Percentiles rank a stretch among this genome's conserved stretches.
phyloP scores from a whole-genome alignment of 1,140 invertebrate genomes.

The Cydia pomonella region DNA sequence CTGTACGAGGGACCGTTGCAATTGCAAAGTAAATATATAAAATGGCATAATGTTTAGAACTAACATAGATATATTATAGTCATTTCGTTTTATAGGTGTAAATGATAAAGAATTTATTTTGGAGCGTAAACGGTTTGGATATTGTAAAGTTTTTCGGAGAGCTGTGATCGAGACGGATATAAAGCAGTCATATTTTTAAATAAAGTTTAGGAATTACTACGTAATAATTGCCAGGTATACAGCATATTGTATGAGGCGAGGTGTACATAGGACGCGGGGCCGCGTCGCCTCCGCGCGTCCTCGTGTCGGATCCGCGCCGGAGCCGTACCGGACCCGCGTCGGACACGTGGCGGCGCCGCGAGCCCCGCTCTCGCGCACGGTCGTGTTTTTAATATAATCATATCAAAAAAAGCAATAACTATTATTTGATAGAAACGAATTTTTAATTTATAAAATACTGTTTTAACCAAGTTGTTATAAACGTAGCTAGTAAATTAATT shows the following conservation, averaged over 20 bases:
- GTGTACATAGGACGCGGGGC: conserved; percentile 19
- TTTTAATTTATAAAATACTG: conserved; percentile 76
- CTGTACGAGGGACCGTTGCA: conserved; percentile 80
- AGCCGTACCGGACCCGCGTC: not conserved
- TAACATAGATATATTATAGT: conserved; percentile 79
- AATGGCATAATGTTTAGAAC: conserved; percentile 79
- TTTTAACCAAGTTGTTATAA: conserved; percentile 78
- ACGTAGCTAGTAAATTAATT: conserved; percentile 78
- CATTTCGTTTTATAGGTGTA: conserved; percentile 79
- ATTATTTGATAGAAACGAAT: conserved; percentile 74
- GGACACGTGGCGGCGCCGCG: conserved; percentile 28
- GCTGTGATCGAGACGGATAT: conserved; percentile 79
- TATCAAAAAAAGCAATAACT: conserved; percentile 79
- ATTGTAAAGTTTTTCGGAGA: conserved; percentile 77
- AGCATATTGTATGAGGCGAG: conserved; percentile 43
- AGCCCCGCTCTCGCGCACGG: conserved; percentile 36
- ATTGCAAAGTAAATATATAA: conserved; percentile 80
- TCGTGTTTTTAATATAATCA: conserved; percentile 58
- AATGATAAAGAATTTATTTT: conserved; percentile 78
- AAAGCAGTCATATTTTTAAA: conserved; percentile 80
- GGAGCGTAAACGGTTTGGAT: conserved; percentile 71
- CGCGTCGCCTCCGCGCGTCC: not conserved
- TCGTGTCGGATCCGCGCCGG: not conserved
- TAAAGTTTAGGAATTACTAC: conserved; percentile 75
- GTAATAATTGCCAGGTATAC: conserved; percentile 60